Base-by-base conservation (phyloP, 1,140 invertebrate genomes). In the Drosophila persimilis region DNA sequence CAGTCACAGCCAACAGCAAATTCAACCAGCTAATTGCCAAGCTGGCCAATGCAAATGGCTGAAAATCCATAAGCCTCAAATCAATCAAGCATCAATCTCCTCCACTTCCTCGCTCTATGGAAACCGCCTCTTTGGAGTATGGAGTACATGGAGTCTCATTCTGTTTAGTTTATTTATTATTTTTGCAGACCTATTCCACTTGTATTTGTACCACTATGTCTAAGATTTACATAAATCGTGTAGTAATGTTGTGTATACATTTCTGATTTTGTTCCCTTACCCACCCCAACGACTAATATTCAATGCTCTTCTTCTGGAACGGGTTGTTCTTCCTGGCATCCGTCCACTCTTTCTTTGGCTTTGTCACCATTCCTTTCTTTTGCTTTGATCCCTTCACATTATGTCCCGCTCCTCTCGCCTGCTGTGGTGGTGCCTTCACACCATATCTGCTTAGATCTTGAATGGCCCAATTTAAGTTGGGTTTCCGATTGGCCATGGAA, bases 161-260 rank as follows among this genome's bases (percentile, higher is more conserved):
- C 47, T 78, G 53, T 78, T 83, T 86, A 86, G 83, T 79, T 78
- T 86, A 85, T 86, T 83, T 86, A 83, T 86, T 83, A 83, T 86
- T 83, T 70, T 79, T 59, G 50, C 83, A 62, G 57, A 72, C 55
- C 65, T 74, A 88, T 78, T 81, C 54, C 74, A 81, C 65, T 63
- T 86, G 74, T 86, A 86, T 79, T 84, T 74, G 71, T 74, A 74
- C 81, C 73, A 64, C 48, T 85, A 85, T 50, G 64, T 71, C 46
- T 85, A 85, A 85, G 81, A 86, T 77, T 85, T 86, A 74, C 58
- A 85, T 86, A 86, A 77, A 86, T 58, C 74, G 83, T 85, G 81
- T 88, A 88, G 81, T 85, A 85, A 86, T 85, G 73, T 83, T 81
- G 78, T 81, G 79, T 81, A 83, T 83, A 80, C 67, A 81, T 80